These are phyloP conservation scores for Coboldia fuscipes DNA, from an alignment of 1,140 invertebrate species.

Conservation along the genomic window DNA sequence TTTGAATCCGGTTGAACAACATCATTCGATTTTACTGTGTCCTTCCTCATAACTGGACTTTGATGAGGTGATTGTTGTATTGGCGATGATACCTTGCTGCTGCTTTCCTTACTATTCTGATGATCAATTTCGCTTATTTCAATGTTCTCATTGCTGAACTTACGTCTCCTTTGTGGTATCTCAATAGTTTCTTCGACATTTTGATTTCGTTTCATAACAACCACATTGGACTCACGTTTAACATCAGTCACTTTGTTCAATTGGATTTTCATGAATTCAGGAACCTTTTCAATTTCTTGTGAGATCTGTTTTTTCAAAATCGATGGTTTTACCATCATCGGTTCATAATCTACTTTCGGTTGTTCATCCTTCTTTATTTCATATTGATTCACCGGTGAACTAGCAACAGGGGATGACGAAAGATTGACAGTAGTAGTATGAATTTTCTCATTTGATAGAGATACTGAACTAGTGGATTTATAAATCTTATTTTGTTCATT, in stretches of 20 bases:
- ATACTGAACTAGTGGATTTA: no score
- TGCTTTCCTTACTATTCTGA: conserved; percentile 16
- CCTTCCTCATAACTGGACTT: no score
- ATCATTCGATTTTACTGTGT: no score
- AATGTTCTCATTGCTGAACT: conserved; percentile 26
- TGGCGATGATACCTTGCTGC: conserved; percentile 6
- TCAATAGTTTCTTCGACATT: conserved; percentile 11
- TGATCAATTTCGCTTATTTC: conserved; percentile 23
- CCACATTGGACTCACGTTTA: conserved; percentile 25
- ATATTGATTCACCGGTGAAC: no score
- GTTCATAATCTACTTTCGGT: no score
- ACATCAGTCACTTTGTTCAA: conserved; percentile 36
- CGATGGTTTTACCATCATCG: not conserved
- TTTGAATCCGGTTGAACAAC: no score
- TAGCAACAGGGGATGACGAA: no score
- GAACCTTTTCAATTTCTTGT: conserved; percentile 17
- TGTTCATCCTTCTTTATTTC: no score
- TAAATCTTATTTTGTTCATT: no score
- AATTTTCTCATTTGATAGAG: no score
- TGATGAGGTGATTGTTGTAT: no score
- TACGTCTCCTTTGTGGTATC: conserved; percentile 13
- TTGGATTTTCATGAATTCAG: conserved; percentile 46
- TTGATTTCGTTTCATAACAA: conserved; percentile 30
- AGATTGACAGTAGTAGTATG: no score
- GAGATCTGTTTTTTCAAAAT: not conserved